Evolutionary conservation across 1,140 invertebrate species (phyloP), one percentile per base, ranked within the genome.

Genomic region (Lordiphosa collinella): DNA sequence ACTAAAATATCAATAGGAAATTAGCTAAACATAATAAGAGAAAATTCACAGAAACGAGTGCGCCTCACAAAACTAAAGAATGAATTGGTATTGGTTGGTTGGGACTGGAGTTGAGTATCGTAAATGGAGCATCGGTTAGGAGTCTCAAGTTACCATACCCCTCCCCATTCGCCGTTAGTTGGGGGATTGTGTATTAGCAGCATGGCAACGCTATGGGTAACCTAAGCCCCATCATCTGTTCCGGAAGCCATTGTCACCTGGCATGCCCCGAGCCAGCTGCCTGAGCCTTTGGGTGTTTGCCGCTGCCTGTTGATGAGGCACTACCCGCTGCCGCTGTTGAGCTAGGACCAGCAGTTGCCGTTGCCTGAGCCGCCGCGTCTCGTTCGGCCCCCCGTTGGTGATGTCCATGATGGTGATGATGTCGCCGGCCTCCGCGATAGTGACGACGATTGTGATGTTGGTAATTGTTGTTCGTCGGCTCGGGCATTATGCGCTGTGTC

Each of bases 401-500:
- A 25, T 78, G 64, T 5, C 74, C 60, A 47, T 84, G 69, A 11
- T 88, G 86, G 11, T 87, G 78, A 46, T 88, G 85, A 49, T 88
- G 85, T 0, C 75, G 82, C 4, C 80, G 51, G 0, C 84, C 71
- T 3, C 87, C 87, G 16, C 87, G 61, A 73, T 74, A 86, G 38
- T 88, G 76, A 1, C 80, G 62, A 5, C 87, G 55, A 70, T 84
- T 82, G 11, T 88, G 82, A 64, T 88, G 85, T 31, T 82, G 74
- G 63, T 88, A 86, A 43, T 88, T 87, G 47, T 88, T 88, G 14
- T 88, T 88, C 8, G 87, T 88, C 18, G 87, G 75, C 60, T 88
- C 82, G 2, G 75, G 52, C 40, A 62, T 46, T 2, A 65, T 46
- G 18, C 79, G 75, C 9, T 78, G 82, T 9, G 84, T 75, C 25